Evolutionary conservation across 2,888 invertebrate genomes (phyloP), one percentile per base, ranked within the genome.

Genomic region (Hemicrepidius hirtus): DNA sequence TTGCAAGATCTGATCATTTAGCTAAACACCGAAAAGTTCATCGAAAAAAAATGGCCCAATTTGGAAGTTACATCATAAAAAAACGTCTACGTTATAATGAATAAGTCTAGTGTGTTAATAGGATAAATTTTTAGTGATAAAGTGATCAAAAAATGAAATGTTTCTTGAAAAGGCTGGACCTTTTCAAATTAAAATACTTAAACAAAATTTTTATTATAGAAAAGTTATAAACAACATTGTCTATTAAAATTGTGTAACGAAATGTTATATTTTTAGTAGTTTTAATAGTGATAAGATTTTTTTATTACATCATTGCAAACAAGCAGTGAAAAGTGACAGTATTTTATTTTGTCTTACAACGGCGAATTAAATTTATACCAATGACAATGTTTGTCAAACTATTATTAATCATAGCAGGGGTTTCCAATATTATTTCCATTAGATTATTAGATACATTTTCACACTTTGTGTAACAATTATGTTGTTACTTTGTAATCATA

Each of bases 1-100:
- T 98, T 86, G 95, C 97, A 0, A 90, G 98, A 24, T 97, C 97
- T 28, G 98, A 98, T 86, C 98, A 98, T 85, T 89, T 98, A 69
- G 92, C 97, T 24, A 98, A 98, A 86, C 98, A 98, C 85, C 91
- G 93, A 13, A 96, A 94, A 79, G 95, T 95, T 6, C 95, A 95
- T 84, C 92, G 93, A 55, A 90, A 94, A 72, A 90, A 89, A 74
- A 84, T 90, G 80, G 84, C 84, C 0, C 83, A 84, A 50, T 84
- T 78, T 76, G 86, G 77, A 35, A 76, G 72, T 12, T 78, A 78
- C 59, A 62, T 70, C 32, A 78, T 79, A 60, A 79, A 77, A 67
- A 77, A 76, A 32, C 67, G 77, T 13, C 53, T 72, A 16, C 68
- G 74, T 41, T 71, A 40, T n/a, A 37, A 2, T n/a, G 46, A 63